A percentile compares a stretch with the other conserved stretches of the same genome.
These are phyloP conservation scores for Seladonia tumulorum DNA, from an alignment of 2,888 invertebrate genomes.

Conservation along the genomic window DNA sequence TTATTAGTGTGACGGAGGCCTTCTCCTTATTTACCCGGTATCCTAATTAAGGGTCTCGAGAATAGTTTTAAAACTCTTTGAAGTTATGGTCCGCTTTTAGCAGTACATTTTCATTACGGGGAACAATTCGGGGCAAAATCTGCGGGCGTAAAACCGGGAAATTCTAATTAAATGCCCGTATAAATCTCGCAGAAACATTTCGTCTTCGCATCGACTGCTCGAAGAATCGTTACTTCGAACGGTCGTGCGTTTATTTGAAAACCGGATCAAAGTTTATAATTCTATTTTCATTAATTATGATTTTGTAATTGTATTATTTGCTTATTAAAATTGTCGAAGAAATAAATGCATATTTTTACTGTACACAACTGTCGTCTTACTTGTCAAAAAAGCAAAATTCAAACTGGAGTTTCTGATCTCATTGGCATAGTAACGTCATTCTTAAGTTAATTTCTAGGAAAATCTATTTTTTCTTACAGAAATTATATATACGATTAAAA, in stretches of 20 bases:
- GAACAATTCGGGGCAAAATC: not conserved
- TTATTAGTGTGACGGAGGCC: conserved; percentile 31
- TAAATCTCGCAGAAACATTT: not conserved
- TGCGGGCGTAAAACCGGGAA: not conserved
- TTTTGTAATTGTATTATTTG: too few relatives aligned
- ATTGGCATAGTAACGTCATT: too few relatives aligned
- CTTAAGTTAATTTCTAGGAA: too few relatives aligned
- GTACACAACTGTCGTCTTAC: too few relatives aligned
- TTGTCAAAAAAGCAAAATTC: too few relatives aligned
- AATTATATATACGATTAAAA: too few relatives aligned
- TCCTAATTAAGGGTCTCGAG: conserved; percentile 32
- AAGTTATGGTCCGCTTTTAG: not conserved
- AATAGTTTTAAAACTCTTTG: conserved; percentile 13
- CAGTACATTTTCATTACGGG: not conserved
- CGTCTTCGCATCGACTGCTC: not conserved
- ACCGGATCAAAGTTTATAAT: too few relatives aligned
- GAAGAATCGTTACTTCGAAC: not conserved
- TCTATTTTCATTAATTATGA: too few relatives aligned
- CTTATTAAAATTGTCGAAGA: too few relatives aligned
- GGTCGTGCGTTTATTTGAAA: not conserved
- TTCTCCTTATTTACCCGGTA: conserved; percentile 33
- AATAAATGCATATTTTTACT: too few relatives aligned
- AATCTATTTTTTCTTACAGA: too few relatives aligned
- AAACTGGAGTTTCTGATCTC: too few relatives aligned
- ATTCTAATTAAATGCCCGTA: not conserved